These are phyloP conservation scores for Sparus aurata DNA, from an alignment of 2,797 vertebrate species.

Conservation along the genomic window DNA sequence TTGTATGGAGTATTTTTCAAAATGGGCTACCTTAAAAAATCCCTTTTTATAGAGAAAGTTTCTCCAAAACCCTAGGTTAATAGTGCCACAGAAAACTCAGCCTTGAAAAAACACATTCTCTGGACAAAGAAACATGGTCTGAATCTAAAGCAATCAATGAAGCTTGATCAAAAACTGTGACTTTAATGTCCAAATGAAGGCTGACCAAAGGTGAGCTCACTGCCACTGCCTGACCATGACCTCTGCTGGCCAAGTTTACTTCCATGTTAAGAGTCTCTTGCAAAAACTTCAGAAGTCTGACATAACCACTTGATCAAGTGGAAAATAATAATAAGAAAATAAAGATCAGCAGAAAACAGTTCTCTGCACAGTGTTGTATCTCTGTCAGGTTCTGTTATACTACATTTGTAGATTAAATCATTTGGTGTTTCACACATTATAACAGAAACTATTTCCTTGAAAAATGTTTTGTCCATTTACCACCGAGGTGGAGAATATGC, in stretches of 20 bases:
- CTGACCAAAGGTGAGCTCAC: neutral
- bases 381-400: too few species aligned
- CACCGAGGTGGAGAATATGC: neutral
- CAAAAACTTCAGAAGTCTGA: neutral
- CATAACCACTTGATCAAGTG: neutral
- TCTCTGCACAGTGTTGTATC: too few species aligned
- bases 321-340: neutral
- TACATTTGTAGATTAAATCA: too few species aligned
- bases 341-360: neutral
- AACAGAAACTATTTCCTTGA: neutral
- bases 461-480: neutral
- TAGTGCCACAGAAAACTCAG: slow-evolving; percentile 1
- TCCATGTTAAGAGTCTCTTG: too few species aligned
- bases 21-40: slow-evolving; percentile 28
- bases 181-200: neutral
- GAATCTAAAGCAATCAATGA: neutral
- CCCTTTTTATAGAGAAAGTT: slow-evolving; percentile 7
- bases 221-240: neutral
- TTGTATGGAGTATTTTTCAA: slow-evolving; percentile 15
- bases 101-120: neutral
- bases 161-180: neutral
- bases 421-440: neutral
- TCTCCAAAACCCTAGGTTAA: slow-evolving; percentile 20
- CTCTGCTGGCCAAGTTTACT: neutral
- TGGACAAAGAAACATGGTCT: neutral